Base-by-base conservation (phyloP, 23 tunicate genomes). In the Botrylloides violaceus region DNA sequence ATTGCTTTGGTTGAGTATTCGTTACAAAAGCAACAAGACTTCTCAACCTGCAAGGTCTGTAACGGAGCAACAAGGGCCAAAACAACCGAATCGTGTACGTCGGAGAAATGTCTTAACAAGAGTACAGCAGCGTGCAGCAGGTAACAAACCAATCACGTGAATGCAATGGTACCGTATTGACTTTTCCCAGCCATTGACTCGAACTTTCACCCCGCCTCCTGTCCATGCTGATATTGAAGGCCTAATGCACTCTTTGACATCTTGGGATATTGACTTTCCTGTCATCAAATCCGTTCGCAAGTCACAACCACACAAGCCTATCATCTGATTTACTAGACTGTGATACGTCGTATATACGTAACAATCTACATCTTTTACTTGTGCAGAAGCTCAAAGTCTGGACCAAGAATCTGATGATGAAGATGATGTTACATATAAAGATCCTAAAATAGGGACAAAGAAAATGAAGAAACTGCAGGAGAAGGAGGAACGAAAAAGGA, bases 391-490 rank as follows among this genome's bases (percentile, higher is more conserved):
- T 43, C 53, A 43, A 43, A 9, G 9, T 15, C 9, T 7, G 9
- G 70, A 63, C 7, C 34, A 28, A 27, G 70, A 63, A 3, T 26
- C 28, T 6, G 70, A 64, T 31, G 76, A 68, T 25, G 59, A 70
- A 1, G 94, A 80, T 25, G 66, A 77, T 1, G 22, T 33, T 47
- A 43, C 66, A 19, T 64, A 36, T 27, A 30, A 58, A 26, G 70
- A 75, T 29, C 61, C 39, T 28, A 87, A 87, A 34, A 89, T 89
- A 18, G 96, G 96, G 50, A 63, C 96, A 0, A 89, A 89, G 71
- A 89, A 89, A 56, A 25, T 58, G 77, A 73, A 49, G 80, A 89
- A 89, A 64, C 3, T 89, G 77, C 81, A 83, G 57, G 84, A 78
- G 66, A 89, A 89, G 43, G 96, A 89, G 49, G 89, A 89, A 49